Evolutionary conservation across 2,888 invertebrate genomes (phyloP).

Genomic region (Aspidapion aeneum): DNA sequence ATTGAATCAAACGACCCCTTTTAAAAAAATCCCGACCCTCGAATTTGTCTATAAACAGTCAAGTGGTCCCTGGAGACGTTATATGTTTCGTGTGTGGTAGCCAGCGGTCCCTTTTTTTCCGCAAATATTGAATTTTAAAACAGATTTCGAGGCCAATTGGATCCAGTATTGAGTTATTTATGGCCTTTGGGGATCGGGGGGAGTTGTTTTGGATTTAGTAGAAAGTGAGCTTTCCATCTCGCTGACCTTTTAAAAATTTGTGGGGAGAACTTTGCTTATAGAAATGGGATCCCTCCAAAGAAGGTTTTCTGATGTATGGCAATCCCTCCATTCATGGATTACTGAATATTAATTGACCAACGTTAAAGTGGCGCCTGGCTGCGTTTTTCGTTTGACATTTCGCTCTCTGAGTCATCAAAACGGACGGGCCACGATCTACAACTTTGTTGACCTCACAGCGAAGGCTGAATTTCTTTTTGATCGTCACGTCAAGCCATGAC

Average conservation of each 20-base stretch:
- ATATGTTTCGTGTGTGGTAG: constrained; percentile 20
- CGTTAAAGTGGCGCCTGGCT: too few relatives aligned
- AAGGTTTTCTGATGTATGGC: too few relatives aligned
- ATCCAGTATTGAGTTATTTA: background rate
- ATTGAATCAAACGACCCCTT: constrained; percentile 21
- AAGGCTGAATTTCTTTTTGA: too few relatives aligned
- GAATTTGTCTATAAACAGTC: constrained; percentile 27
- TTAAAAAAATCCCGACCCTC: constrained; percentile 20
- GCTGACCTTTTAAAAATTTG: background rate
- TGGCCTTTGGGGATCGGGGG: background rate
- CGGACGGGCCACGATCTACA: too few relatives aligned
- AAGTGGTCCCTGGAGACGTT: constrained; percentile 24
- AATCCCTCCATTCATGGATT: too few relatives aligned
- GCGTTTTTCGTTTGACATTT: too few relatives aligned
- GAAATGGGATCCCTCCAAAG: too few relatives aligned
- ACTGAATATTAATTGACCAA: too few relatives aligned
- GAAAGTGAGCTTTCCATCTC: background rate
- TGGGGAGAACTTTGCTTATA: too few relatives aligned
- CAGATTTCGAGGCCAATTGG: constrained; percentile 25
- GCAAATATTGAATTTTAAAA: constrained; percentile 29
- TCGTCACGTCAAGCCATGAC: too few relatives aligned
- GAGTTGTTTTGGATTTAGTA: background rate
- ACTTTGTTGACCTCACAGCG: too few relatives aligned
- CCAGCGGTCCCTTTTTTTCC: constrained; percentile 14
- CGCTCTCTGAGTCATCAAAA: too few relatives aligned